Evolutionary conservation across 2,888 invertebrate species (phyloP).

Genomic region (Microchrysa polita): DNA sequence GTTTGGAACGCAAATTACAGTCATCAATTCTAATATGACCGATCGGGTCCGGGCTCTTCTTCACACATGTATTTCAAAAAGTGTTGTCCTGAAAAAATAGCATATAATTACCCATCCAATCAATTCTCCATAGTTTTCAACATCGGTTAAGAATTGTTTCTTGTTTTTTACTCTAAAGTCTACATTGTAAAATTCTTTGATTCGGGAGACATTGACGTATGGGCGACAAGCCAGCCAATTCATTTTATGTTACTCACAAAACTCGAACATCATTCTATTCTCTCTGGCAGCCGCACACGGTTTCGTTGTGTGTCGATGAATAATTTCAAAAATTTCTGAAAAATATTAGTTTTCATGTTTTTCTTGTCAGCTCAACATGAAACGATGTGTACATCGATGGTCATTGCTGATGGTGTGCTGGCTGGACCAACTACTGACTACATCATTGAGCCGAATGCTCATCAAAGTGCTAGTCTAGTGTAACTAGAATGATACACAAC

Average conservation of each 20-base stretch:
- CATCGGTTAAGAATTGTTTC: background rate
- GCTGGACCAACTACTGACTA: too few relatives aligned
- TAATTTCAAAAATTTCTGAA: background rate
- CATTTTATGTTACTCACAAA: background rate
- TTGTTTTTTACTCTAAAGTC: background rate
- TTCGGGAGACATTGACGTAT: conserved; percentile 1
- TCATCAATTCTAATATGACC: too few relatives aligned
- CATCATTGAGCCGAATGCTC: too few relatives aligned
- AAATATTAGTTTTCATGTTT: conserved; percentile 8
- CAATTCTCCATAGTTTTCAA: background rate
- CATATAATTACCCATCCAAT: background rate
- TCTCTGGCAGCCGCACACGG: background rate
- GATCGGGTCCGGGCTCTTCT: too few relatives aligned
- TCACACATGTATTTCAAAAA: too few relatives aligned
- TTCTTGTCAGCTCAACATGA: conserved; percentile 1
- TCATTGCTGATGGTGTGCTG: too few relatives aligned
- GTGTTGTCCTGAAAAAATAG: background rate
- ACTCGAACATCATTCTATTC: too few relatives aligned
- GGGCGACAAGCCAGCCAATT: background rate
- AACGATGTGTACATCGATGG: too few relatives aligned
- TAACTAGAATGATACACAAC: background rate
- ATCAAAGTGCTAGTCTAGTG: too few relatives aligned
- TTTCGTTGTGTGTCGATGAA: background rate
- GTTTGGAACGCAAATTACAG: too few relatives aligned
- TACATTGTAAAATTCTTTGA: background rate